A percentile compares a stretch with the other conserved stretches of the same genome.
Conservation (phyloP, 2,113 vertebrate genomes). For the Leucopsar rothschildi region DNA sequence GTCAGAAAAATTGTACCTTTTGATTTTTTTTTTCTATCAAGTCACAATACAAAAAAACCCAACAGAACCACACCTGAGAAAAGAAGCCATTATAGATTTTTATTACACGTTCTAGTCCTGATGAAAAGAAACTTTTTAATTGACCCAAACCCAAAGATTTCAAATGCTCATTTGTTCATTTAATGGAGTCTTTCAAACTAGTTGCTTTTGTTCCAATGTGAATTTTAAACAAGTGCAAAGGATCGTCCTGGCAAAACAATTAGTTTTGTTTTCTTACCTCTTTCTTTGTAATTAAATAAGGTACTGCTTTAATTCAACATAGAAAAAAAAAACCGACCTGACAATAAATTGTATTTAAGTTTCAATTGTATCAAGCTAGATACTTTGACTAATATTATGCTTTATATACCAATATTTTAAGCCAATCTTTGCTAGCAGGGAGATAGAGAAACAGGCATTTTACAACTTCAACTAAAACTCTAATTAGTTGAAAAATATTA, state of each 20-base stretch:
- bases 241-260: not conserved
- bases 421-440: not conserved
- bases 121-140: not conserved
- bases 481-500: not conserved
- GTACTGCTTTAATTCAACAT: not conserved
- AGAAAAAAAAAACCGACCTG: not conserved
- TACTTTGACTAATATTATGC: not conserved
- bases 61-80: not conserved
- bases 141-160: not conserved
- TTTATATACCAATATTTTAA: not conserved
- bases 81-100: not conserved
- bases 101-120: not conserved
- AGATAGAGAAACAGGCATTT: not conserved
- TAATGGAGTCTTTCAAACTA: not conserved
- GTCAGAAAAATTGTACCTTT: not conserved
- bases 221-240: not conserved
- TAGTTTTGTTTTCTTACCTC: not conserved
- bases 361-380: not conserved
- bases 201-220: not conserved
- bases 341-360: not conserved
- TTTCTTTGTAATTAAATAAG: not conserved
- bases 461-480: not conserved
- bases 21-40: not conserved
- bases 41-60: not conserved
- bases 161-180: not conserved